Percentiles rank a stretch among this genome's conserved stretches.
phyloP scores from a whole-genome alignment of 2,888 invertebrate species.

The Polyploca ridens region DNA sequence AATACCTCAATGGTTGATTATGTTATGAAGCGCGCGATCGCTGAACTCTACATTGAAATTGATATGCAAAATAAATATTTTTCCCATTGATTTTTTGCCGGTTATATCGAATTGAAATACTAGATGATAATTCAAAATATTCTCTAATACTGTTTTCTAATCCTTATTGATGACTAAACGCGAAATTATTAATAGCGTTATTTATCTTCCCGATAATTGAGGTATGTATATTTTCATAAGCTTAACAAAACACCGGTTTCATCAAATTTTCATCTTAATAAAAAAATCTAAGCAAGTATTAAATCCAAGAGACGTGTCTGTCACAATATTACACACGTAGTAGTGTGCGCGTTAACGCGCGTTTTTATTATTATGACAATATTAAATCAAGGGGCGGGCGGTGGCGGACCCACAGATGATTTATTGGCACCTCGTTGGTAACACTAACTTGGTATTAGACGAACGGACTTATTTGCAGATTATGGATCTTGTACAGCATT shows the following conservation, averaged over 20 bases:
- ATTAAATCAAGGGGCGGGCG: slow-evolving; percentile 74
- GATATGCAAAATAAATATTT: no score
- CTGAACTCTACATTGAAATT: no score
- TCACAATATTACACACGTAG: slow-evolving; percentile 29
- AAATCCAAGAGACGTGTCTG: slow-evolving; percentile 29
- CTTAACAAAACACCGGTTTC: no score
- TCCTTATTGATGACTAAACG: no score
- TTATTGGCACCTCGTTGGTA: slow-evolving; percentile 67
- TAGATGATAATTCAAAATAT: no score
- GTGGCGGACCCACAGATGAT: slow-evolving; percentile 55
- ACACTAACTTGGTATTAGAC: slow-evolving; percentile 31
- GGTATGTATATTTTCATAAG: no score
- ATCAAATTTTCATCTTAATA: background rate
- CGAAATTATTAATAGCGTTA: no score
- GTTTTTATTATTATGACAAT: slow-evolving; percentile 78
- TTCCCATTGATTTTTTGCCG: no score
- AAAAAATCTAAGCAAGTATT: background rate
- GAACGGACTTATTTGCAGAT: slow-evolving; percentile 32
- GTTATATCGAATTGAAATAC: no score
- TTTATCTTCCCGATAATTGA: background rate
- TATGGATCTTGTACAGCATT: background rate
- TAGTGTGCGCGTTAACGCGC: slow-evolving; percentile 56
- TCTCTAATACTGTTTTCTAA: no score
- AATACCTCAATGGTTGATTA: no score
- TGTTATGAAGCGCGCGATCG: no score